Base-by-base conservation (phyloP, 1,140 invertebrate genomes). In the Procambarus clarkii region DNA sequence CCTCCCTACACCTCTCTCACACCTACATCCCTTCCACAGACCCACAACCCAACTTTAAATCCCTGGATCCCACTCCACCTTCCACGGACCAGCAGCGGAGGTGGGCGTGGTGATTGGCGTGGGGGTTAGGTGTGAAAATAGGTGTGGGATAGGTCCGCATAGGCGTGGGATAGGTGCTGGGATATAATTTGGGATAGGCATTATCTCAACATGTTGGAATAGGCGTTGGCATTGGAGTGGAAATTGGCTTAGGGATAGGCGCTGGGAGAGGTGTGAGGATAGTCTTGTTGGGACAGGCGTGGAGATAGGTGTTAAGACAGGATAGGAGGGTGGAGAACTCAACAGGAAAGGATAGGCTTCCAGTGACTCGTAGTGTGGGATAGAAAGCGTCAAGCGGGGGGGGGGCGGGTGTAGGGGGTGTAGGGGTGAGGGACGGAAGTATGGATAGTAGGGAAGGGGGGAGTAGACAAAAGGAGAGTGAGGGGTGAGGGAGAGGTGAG, bases 31-130 rank as follows among this genome's bases (percentile, higher is more conserved):
- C 50, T 54, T 54, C 18, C 69, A 24, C 69, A 74, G n/a, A 2
- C 34, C 24, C 69, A 74, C 69, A 74, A 24, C 69, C 69, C 69
- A 74, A 74, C 69, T 74, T 74, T 74, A 74, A 74, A 74, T 74
- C 69, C 69, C n/a, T 69, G n/a, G 69, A 74, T 34, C 69, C 24
- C n/a, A 24, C 60, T 15, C 69, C n/a, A 74, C 69, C 69, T 74
- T 34, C 69, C 69, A 24, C 4, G 69, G 34, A 74, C 11, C 69
- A 24, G 69, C 18, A 8, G 69, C 24, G 24, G 69, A 74, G 4
- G n/a, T 74, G 69, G n/a, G 69, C 69, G 69, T 24, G 18, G 13
- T 9, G 21, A 69, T 15, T 15, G 60, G 15, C 15, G 60, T 15
- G 60, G 60, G 18, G 60, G 60, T 69, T 21, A 21, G 60, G 60